Evolutionary conservation across 2,113 vertebrate genomes (phyloP).

Genomic region (Microcebus ravelobensis): DNA sequence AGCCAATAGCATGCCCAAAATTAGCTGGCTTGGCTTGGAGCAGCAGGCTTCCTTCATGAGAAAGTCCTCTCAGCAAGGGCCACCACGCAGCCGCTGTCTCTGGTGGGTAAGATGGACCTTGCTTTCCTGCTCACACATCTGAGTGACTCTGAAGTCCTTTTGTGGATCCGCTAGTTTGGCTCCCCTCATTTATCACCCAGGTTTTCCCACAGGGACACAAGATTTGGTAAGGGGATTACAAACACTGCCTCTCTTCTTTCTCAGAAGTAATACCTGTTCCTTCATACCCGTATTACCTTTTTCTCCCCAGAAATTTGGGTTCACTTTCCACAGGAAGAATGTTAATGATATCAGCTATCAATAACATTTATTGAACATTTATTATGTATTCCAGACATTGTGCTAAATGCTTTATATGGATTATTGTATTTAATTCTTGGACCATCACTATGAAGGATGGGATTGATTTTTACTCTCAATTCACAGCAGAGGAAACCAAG

Average conservation of each 20-base stretch:
- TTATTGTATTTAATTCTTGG: neutral
- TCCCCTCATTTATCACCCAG: neutral
- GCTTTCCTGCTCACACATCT: neutral
- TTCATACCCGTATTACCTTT: neutral
- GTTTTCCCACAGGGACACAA: neutral
- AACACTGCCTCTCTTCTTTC: neutral
- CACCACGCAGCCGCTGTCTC: neutral
- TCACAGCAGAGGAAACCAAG: slow-evolving; percentile 15
- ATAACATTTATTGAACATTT: neutral
- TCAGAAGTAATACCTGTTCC: neutral
- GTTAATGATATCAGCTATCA: neutral
- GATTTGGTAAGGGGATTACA: neutral
- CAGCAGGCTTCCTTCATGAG: neutral
- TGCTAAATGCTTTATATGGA: neutral
- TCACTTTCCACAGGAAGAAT: neutral
- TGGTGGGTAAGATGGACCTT: neutral
- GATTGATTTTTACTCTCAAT: neutral
- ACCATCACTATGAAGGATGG: neutral
- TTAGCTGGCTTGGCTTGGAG: neutral
- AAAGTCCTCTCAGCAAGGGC: neutral
- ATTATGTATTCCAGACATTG: neutral
- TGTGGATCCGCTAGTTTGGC: neutral
- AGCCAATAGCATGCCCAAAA: neutral
- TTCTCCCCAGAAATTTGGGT: neutral
- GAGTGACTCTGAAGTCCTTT: neutral